phyloP scores from a whole-genome alignment of 2,113 vertebrate genomes.

The Limanda limanda region DNA sequence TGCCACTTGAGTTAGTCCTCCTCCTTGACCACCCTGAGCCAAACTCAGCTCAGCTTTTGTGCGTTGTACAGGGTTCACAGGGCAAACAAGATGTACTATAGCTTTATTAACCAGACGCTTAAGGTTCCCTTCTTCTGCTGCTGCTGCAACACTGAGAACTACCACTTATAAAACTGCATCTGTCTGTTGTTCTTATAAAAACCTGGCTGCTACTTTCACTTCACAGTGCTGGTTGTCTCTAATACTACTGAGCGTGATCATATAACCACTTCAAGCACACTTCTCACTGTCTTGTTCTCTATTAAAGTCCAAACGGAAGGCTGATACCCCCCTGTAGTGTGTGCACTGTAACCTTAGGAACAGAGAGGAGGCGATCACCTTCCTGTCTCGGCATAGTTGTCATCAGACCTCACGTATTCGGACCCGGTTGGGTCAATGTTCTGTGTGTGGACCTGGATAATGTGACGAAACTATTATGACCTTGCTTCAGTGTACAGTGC shows the following conservation, averaged over 20 bases:
- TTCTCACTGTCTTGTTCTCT: constrained; percentile 52
- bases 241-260: constrained; percentile 58
- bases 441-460: constrained; percentile 62
- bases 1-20: constrained; percentile 69
- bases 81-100: constrained; percentile 78
- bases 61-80: constrained; percentile 67
- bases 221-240: constrained; percentile 62
- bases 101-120: constrained; percentile 79
- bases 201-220: constrained; percentile 67
- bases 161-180: constrained; percentile 65
- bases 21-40: constrained; percentile 65
- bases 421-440: constrained; percentile 49
- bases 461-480: constrained; percentile 60
- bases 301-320: constrained; percentile 64
- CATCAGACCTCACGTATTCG: constrained; percentile 48
- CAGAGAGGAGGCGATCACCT: constrained; percentile 33
- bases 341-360: constrained; percentile 54
- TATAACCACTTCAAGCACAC: constrained; percentile 56
- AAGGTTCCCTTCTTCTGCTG: constrained; percentile 66
- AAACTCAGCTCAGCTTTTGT: constrained; percentile 62
- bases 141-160: constrained; percentile 72
- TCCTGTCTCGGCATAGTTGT: constrained; percentile 50
- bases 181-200: constrained; percentile 62
- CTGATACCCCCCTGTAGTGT: constrained; percentile 52
- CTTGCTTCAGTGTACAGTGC: constrained; percentile 71